Evolutionary conservation across 2,888 invertebrate genomes (phyloP).

Genomic region (Biston betularia): DNA sequence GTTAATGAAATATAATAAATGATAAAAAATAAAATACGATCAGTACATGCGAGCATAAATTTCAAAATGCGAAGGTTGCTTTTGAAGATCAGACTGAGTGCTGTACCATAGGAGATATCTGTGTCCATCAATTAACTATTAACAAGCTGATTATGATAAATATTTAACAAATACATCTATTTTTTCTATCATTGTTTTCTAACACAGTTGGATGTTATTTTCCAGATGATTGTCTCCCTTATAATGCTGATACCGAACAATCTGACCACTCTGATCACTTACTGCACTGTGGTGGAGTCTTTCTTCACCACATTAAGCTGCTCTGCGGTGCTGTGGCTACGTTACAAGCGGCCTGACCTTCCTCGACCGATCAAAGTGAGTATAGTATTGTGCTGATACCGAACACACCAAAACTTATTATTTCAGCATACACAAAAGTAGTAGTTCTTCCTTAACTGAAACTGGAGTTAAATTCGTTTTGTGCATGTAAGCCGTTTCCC

Average conservation of each 20-base stretch:
- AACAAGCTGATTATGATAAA: neutral
- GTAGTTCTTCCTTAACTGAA: too few species aligned
- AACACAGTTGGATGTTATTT: neutral
- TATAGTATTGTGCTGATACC: neutral
- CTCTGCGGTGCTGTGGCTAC: conserved; percentile 93
- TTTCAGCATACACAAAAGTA: too few species aligned
- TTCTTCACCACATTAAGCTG: conserved; percentile 96
- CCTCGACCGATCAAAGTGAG: conserved; percentile 93
- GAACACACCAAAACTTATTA: neutral
- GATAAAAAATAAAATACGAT: too few species aligned
- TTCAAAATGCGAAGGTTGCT: too few species aligned
- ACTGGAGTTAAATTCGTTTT: too few species aligned
- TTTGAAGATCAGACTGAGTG: too few species aligned
- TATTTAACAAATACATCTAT: neutral
- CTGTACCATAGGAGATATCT: too few species aligned
- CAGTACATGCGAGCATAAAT: too few species aligned
- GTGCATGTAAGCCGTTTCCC: too few species aligned
- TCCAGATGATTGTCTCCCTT: conserved; percentile 92
- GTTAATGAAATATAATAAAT: too few species aligned
- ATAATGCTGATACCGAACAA: conserved; percentile 94
- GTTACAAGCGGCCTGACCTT: conserved; percentile 92
- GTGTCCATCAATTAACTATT: too few species aligned
- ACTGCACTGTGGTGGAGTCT: conserved; percentile 96
- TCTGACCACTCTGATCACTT: conserved; percentile 94
- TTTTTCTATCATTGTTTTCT: neutral